Percentiles rank a stretch among this genome's conserved stretches.
phyloP scores from a whole-genome alignment of 2,888 invertebrate species.

The Drosophila infuscata region DNA sequence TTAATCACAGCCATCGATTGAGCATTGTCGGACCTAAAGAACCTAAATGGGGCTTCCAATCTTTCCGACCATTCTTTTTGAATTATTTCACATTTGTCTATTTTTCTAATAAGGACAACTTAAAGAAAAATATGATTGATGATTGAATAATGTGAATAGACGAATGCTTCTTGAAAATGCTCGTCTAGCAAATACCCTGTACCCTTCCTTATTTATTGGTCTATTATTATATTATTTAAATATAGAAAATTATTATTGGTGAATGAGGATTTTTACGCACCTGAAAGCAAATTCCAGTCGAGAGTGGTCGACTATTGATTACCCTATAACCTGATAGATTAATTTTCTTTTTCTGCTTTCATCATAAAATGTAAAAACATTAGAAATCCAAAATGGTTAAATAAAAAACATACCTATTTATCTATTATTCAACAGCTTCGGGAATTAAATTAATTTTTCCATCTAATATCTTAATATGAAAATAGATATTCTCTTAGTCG shows the following conservation, averaged over 20 bases:
- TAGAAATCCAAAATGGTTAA: neutral
- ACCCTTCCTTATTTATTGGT: neutral
- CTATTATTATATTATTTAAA: neutral
- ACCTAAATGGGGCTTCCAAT: neutral
- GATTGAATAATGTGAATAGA: neutral
- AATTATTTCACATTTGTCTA: neutral
- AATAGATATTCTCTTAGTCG: neutral
- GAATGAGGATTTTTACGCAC: neutral
- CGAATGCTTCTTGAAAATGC: neutral
- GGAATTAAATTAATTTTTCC: neutral
- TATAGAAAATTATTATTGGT: neutral
- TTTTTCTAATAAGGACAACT: neutral
- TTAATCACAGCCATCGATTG: constrained; percentile 26
- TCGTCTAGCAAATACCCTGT: neutral
- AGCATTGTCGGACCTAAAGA: neutral
- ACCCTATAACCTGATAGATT: neutral
- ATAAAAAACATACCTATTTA: neutral
- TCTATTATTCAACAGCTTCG: neutral
- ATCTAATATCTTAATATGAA: neutral
- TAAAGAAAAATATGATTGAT: neutral
- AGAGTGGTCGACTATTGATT: neutral
- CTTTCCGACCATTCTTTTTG: neutral
- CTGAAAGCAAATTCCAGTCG: too few relatives aligned
- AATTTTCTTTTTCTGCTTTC: neutral
- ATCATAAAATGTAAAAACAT: neutral